These are phyloP conservation scores for Eulacestoma nigropectus DNA, from an alignment of 2,113 vertebrate genomes.

Conservation along the genomic window DNA sequence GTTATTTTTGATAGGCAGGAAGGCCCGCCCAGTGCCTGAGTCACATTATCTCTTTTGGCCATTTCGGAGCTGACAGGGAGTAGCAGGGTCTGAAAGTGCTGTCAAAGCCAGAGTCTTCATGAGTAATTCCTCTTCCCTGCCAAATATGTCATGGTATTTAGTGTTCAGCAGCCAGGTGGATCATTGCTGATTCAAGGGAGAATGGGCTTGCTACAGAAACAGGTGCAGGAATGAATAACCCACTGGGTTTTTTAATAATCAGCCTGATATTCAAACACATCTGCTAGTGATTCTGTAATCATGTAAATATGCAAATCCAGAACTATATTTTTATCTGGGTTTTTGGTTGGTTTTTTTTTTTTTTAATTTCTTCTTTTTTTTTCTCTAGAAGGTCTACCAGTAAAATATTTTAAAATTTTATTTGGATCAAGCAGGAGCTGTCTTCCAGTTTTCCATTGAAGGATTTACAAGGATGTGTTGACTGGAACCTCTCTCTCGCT, in stretches of 20 bases:
- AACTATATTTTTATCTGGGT: background rate
- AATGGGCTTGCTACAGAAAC: background rate
- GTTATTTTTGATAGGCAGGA: background rate
- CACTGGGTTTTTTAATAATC: background rate
- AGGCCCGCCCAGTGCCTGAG: background rate
- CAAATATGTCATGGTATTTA: background rate
- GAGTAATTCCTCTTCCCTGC: background rate
- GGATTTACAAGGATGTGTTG: background rate
- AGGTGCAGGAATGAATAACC: constrained; percentile 24
- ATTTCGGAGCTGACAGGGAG: background rate
- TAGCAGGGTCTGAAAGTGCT: background rate
- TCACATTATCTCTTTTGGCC: background rate
- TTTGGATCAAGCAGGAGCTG: background rate
- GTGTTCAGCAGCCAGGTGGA: background rate
- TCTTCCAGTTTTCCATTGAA: background rate
- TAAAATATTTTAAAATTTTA: background rate
- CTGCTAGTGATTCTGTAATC: background rate
- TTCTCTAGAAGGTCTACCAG: background rate
- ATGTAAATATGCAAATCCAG: background rate
- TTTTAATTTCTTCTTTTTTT: no score
- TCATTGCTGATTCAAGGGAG: background rate
- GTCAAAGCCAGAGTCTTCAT: background rate
- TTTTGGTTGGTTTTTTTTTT: background rate
- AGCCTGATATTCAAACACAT: background rate
- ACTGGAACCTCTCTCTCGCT: background rate